phyloP scores from a whole-genome alignment of 2,888 invertebrate species.

The Drosophila phalerata region DNA sequence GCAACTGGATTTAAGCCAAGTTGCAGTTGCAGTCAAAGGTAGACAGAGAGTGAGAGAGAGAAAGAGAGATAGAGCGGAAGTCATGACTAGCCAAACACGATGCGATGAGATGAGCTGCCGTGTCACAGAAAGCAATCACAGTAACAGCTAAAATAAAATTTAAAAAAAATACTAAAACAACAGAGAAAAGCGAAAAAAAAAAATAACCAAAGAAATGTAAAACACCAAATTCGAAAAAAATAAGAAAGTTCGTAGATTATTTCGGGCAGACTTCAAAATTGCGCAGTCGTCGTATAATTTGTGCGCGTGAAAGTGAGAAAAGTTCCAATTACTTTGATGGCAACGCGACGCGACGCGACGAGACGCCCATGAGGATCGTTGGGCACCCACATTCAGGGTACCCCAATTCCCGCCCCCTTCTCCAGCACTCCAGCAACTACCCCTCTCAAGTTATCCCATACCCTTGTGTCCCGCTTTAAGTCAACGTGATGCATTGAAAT shows the following conservation, averaged over 20 bases:
- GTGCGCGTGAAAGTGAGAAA: constrained; percentile 85
- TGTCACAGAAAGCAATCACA: constrained; percentile 61
- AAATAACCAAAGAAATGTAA: constrained; percentile 31
- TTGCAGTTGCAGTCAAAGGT: constrained; percentile 12
- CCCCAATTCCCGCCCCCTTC: not conserved
- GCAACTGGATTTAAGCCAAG: constrained; percentile 66
- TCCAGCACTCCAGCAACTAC: no score
- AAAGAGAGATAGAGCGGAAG: constrained; percentile 70
- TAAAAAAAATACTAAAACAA: constrained; percentile 7
- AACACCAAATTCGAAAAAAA: constrained; percentile 35
- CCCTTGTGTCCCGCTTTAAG: no score
- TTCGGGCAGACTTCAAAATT: constrained; percentile 73
- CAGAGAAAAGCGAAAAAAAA: constrained; percentile 24
- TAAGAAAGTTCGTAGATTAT: constrained; percentile 80
- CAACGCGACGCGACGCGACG: constrained; percentile 53
- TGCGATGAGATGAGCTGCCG: constrained; percentile 70
- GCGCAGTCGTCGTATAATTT: constrained; percentile 71
- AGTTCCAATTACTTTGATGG: constrained; percentile 83
- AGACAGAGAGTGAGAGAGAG: constrained; percentile 6
- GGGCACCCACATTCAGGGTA: constrained; percentile 42
- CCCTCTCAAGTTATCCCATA: not conserved
- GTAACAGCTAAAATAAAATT: constrained; percentile 29
- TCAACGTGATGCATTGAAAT: constrained; percentile 64
- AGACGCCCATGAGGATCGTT: constrained; percentile 43
- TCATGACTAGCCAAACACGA: constrained; percentile 81